Percentiles rank a stretch among this genome's conserved stretches.
Conservation (phyloP, 2,888 invertebrate genomes). For the Rhopalosiphum nymphaeae region DNA sequence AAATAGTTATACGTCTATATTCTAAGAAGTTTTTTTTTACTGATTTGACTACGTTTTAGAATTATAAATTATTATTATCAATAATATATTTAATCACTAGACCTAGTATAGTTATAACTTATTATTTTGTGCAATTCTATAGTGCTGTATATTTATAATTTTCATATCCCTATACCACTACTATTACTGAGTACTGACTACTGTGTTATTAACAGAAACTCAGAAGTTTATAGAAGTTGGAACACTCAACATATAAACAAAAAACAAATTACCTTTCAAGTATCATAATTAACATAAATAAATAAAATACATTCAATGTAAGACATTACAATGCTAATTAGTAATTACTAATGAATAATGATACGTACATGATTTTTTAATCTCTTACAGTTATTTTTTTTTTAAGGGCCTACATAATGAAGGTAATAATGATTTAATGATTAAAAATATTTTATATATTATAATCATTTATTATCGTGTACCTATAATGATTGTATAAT, state of each 20-base stretch:
- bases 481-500: no score
- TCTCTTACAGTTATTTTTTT: not conserved
- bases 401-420: not conserved
- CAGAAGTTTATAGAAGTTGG: not conserved
- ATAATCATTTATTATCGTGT: no score
- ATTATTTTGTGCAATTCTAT: not conserved
- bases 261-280: not conserved
- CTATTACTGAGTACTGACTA: not conserved
- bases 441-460: not conserved
- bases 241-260: not conserved
- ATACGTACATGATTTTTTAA: not conserved
- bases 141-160: not conserved
- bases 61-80: not conserved
- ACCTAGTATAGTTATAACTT: not conserved
- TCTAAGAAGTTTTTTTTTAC: not conserved
- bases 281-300: not conserved
- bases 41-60: not conserved
- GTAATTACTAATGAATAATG: not conserved
- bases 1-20: not conserved
- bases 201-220: not conserved
- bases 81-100: not conserved
- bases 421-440: not conserved
- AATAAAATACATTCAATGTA: not conserved
- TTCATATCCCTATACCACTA: not conserved
- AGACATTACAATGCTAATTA: no score